Conservation (phyloP, 2,113 vertebrate species). For the Mobula birostris region DNA sequence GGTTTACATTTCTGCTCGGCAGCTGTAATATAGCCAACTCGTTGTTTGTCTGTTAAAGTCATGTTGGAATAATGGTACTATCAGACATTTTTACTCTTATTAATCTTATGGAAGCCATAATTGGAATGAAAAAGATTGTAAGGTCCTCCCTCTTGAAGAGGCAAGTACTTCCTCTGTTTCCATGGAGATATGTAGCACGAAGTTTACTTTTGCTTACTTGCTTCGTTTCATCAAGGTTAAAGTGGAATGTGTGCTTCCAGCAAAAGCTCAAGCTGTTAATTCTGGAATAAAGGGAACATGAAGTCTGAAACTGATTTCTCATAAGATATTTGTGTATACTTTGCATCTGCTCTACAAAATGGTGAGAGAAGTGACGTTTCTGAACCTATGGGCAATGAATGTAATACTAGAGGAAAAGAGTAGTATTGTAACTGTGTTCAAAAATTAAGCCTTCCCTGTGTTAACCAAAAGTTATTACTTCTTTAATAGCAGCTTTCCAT, state of each 20-base stretch:
- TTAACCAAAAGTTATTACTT: background rate
- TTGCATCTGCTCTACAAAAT: background rate
- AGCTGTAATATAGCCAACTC: background rate
- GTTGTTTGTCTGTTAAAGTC: background rate
- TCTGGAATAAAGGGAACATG: background rate
- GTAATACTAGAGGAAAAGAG: background rate
- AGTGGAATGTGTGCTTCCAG: background rate
- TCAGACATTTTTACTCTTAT: background rate
- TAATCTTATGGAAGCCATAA: background rate
- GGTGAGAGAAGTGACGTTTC: background rate
- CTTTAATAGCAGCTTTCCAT: background rate
- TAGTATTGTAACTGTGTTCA: background rate
- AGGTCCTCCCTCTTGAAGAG: background rate
- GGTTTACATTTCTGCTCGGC: background rate
- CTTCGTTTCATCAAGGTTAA: slow-evolving; percentile 25
- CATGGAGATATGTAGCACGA: slow-evolving; percentile 21
- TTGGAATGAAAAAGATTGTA: background rate
- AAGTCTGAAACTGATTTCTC: background rate
- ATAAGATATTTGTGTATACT: background rate
- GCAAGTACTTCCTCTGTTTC: background rate
- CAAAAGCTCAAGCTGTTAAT: background rate
- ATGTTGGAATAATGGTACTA: background rate
- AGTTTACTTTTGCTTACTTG: slow-evolving; percentile 12
- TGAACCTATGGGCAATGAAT: background rate
- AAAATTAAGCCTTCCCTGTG: background rate